These are phyloP conservation scores for Dipodomys ordii DNA, from an alignment of 2,113 vertebrate genomes.

Conservation along the genomic window DNA sequence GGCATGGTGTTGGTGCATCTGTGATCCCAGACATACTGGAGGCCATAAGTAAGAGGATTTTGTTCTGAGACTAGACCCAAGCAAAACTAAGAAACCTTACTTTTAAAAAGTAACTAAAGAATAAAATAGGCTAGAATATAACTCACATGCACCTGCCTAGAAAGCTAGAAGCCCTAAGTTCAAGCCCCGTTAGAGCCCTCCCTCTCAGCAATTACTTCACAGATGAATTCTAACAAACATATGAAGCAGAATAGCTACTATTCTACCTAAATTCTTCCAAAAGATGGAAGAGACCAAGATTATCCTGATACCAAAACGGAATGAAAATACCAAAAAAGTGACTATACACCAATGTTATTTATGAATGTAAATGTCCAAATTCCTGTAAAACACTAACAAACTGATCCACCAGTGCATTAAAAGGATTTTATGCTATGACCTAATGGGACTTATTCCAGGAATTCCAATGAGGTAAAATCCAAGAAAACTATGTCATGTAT, in stretches of 20 bases:
- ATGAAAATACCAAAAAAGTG: not conserved
- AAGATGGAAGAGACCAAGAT: not conserved
- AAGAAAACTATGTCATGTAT: not conserved
- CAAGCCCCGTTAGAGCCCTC: too few species aligned
- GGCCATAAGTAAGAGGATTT: too few species aligned
- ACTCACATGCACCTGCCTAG: too few species aligned
- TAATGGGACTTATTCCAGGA: conserved; percentile 13
- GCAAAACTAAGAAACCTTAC: too few species aligned
- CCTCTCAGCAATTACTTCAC: not conserved
- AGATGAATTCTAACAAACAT: not conserved
- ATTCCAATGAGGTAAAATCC: not conserved
- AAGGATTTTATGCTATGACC: not conserved
- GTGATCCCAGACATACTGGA: too few species aligned
- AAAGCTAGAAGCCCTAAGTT: too few species aligned
- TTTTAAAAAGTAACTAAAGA: too few species aligned
- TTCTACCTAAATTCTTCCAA: not conserved
- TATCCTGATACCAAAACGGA: not conserved
- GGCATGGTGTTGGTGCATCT: too few species aligned
- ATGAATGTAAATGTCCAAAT: not conserved
- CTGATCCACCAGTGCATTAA: not conserved
- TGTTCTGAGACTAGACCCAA: too few species aligned
- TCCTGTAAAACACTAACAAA: conserved; percentile 7
- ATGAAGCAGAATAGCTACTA: not conserved
- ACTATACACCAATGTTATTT: not conserved
- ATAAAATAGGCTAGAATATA: too few species aligned